These are phyloP conservation scores for Cinclus cinclus DNA, from an alignment of 2,113 vertebrate genomes.

Conservation along the genomic window DNA sequence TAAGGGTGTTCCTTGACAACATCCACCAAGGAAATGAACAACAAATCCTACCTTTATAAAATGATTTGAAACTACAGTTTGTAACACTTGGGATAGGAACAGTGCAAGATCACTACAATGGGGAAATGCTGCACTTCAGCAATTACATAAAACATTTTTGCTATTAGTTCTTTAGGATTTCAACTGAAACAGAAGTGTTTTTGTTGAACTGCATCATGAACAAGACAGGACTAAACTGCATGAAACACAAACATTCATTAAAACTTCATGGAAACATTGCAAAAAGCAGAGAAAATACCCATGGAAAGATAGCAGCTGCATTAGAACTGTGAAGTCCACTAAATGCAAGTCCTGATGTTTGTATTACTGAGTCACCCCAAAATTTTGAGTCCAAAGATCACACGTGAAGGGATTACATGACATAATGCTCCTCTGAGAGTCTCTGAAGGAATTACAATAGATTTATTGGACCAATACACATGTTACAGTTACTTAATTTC, in stretches of 20 bases:
- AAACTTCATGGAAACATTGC: not conserved
- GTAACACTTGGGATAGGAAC: not conserved
- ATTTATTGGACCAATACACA: constrained; percentile 16
- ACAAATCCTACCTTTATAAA: not conserved
- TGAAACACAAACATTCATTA: constrained; percentile 1
- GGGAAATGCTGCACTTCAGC: not conserved
- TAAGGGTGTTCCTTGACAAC: not conserved
- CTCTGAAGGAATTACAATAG: not conserved
- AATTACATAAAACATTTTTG: not conserved
- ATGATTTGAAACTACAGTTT: not conserved
- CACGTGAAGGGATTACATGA: not conserved
- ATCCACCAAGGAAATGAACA: not conserved
- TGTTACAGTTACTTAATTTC: constrained; percentile 27
- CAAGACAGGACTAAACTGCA: not conserved
- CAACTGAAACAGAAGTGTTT: not conserved
- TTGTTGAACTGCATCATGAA: not conserved
- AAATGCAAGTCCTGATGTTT: not conserved
- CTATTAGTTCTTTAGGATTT: not conserved
- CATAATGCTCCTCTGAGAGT: not conserved
- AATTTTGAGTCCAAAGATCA: not conserved
- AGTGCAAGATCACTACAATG: not conserved
- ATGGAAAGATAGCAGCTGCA: not conserved
- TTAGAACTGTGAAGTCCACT: not conserved
- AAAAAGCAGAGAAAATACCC: not conserved
- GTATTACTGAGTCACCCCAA: not conserved